Evolutionary conservation across 2,113 vertebrate genomes (phyloP), one percentile per base, ranked within the genome.

Genomic region (Petromus typicus): DNA sequence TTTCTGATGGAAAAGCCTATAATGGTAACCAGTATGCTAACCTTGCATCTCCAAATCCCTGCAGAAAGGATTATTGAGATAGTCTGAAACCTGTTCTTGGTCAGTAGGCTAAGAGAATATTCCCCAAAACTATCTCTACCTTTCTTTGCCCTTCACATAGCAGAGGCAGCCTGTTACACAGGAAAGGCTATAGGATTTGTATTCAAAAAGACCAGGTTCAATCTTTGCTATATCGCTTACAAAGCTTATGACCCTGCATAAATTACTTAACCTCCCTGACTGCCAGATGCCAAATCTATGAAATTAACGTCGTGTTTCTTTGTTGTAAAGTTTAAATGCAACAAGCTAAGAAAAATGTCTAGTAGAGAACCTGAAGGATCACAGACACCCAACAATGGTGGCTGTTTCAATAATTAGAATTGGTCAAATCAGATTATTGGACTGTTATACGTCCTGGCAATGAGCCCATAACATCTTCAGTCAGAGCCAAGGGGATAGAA

Each of bases 311-410:
- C 57, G 93, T 83, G 14, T 93, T 61, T 83, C 5, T 86, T 94
- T 91, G 16, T 80, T 87, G 18, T 89, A 89, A 91, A 14, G 14
- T 93, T 83, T 89, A 91, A 94, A 82, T 80, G 30, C 48, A 91
- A 86, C 22, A 86, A 95, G 51, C 63, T 85, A 90, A 96, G 54
- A 20, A 88, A 94, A 79, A 93, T 86, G 51, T 93, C 63, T 94
- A 89, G 64, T 32, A 37, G 67, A 88, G 84, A 75, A 3, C 20
- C 22, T 91, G 45, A 30, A 61, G 18, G 64, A 69, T 90, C 80
- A 76, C 37, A 96, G 71, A 56, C 67, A 45, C 23, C 37, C 37
- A 89, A 59, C 93, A 91, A 93, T 75, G 20, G 40, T 57, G 34
- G 7, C 57, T 69, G 22, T 86, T 93, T 96, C 48, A 73, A 30